Evolutionary conservation across 2,797 vertebrate species (phyloP), one percentile per base, ranked within the genome.

Genomic region (Kryptopterus vitreolus): DNA sequence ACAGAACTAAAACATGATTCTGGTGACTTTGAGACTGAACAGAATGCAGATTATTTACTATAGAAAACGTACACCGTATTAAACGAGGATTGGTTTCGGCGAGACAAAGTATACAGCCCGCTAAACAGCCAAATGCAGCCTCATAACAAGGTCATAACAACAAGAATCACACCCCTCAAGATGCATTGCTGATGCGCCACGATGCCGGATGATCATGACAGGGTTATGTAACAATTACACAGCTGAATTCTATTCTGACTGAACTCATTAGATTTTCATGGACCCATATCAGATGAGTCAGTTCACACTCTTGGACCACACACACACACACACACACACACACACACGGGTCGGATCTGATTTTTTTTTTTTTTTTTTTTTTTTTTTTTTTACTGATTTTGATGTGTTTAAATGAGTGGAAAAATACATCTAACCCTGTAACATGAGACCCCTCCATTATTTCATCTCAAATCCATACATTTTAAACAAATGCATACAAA

Each of bases 211-310:
- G 3, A 57, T 73, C 70, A 24, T 57, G 31, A 26, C 71, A 43
- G 22, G 16, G 50, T 73, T 73, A 73, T 4, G 33, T 24, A 73
- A 73, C 71, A 57, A 73, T 52, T 52, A 38, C 53, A 38, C 22
- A 5, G 52, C 3, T 57, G 70, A 57, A 57, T 57, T 43, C 52
- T 52, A 73, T 38, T 57, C 70, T 38, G 53, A 57, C 22, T 22
- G 24, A 16, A 53, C 69, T 72, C 48, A 72, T 72, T 72, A 72
- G 11, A 72, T 18, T 72, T 53, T 72, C 69, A 72, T 72, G 66
- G 12, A 24, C 46, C 46, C 24, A 69, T 50, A 50, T 69, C 66
- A 69, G 46, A 50, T 48, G 29, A 69, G 24, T 38, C 38, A 9
- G 38, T 29, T 26, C 43, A 43, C 24, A 29, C 43, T 29, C 48